Evolutionary conservation across 2,888 invertebrate species (phyloP).

Genomic region (Cryptocheilus praepositus): DNA sequence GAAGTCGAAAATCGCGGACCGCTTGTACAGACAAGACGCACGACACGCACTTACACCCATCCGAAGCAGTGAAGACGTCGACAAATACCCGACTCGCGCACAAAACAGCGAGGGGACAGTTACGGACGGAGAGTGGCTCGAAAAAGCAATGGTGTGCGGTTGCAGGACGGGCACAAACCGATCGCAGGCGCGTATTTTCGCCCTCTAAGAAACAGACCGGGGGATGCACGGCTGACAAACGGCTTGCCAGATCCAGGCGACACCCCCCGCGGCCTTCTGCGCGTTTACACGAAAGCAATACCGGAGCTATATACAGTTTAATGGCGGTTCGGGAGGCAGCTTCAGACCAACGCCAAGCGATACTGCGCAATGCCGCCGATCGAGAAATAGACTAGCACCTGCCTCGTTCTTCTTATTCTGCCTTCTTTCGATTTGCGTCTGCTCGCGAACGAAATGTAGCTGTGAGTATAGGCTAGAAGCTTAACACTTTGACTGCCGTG

Average conservation of each 20-base stretch:
- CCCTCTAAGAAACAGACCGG: constrained; percentile 48
- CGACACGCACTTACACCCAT: no score
- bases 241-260: constrained; percentile 67
- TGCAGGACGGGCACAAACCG: constrained; percentile 46
- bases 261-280: constrained; percentile 31
- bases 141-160: not conserved
- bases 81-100: no score
- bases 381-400: no score
- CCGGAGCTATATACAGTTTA: constrained; percentile 55
- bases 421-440: no score
- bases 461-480: no score
- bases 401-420: not conserved
- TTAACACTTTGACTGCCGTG: no score
- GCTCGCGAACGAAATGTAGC: no score
- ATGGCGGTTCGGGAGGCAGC: constrained; percentile 45
- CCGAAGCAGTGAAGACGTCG: no score
- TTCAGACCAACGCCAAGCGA: not conserved
- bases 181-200: constrained; percentile 54
- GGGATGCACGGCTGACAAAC: constrained; percentile 61
- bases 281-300: constrained; percentile 54
- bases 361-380: not conserved
- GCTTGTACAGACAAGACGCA: no score
- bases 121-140: not conserved
- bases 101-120: not conserved
- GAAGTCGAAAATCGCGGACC: no score